Evolutionary conservation across 2,113 vertebrate genomes (phyloP), one percentile per base, ranked within the genome.

Genomic region (Gnathonemus echidnorhynchus): DNA sequence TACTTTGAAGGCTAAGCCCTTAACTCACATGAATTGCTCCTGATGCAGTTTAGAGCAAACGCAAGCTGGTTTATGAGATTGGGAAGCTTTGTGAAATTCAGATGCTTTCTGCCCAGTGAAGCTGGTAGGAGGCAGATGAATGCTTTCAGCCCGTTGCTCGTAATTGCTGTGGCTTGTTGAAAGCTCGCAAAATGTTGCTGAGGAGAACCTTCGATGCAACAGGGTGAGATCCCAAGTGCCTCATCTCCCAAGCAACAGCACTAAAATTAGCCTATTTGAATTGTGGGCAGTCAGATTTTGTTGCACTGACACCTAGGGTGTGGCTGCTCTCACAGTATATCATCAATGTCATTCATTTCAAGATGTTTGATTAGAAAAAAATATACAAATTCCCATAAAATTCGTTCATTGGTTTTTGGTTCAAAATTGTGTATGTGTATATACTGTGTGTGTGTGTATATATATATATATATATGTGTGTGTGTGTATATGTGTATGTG

Each of bases 161-260:
- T 90, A 90, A 35, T 88, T 86, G 15, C 89, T 70, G 31, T 62
- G 87, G 49, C 89, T 92, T 58, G 86, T 92, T 91, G 90, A 90
- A 90, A 62, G 91, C 88, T 89, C 49, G 46, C 70, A 84, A 35
- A 84, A 49, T 49, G 90, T 66, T 13, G 45, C 89, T 89, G 86
- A 62, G 89, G 90, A 90, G 58, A 49, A 27, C 87, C 86, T 89
- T 88, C 88, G 83, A 90, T 89, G 84, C 90, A 87, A 88, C 89
- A 87, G 9, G 31, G 31, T 19, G 27, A n/a, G 58, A 17, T 94
- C 93, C 91, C 90, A 2, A 87, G 89, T 83, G 90, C 90, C 90
- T 53, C 27, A 62, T 94, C 90, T 90, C 93, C 93, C 15, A 52
- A 90, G 93, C 93, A 93, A 94, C 93, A 52, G 39, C 48, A 46